Evolutionary conservation across 2,888 invertebrate genomes (phyloP).

Genomic region (Ryuthela nishihirai): DNA sequence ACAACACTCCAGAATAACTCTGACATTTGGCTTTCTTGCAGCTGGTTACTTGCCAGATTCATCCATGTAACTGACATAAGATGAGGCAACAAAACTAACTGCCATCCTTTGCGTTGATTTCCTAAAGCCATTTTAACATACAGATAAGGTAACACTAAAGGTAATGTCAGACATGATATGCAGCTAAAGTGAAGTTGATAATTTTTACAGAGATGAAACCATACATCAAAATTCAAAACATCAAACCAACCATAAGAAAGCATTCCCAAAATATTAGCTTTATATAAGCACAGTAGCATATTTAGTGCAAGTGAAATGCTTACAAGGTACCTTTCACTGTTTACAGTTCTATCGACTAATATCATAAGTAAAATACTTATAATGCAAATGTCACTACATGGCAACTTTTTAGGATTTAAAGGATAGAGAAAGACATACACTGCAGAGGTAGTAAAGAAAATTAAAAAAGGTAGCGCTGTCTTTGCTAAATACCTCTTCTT

Average conservation of each 20-base stretch:
- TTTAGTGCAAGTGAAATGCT: slow-evolving; percentile 27
- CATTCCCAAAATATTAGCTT: slow-evolving; percentile 14
- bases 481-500: slow-evolving; percentile 19
- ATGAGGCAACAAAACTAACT: slow-evolving; percentile 28
- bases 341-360: slow-evolving; percentile 21
- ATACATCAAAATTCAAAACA: slow-evolving; percentile 21
- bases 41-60: slow-evolving; percentile 31
- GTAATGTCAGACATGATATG: slow-evolving; percentile 26
- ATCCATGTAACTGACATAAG: slow-evolving; percentile 29
- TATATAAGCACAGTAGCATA: slow-evolving; percentile 16
- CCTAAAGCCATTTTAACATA: slow-evolving; percentile 26
- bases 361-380: slow-evolving; percentile 24
- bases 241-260: not conserved
- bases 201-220: slow-evolving; percentile 15
- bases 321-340: slow-evolving; percentile 17
- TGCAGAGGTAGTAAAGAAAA: slow-evolving; percentile 15
- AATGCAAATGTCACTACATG: slow-evolving; percentile 11
- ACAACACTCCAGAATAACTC: slow-evolving; percentile 6
- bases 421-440: slow-evolving; percentile 12
- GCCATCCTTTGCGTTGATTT: slow-evolving; percentile 18
- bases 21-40: slow-evolving; percentile 5
- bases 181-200: slow-evolving; percentile 19
- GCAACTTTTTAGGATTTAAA: not conserved
- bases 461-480: slow-evolving; percentile 8
- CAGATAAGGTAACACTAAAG: slow-evolving; percentile 32